Evolutionary conservation across 2,113 vertebrate genomes (phyloP), one percentile per base, ranked within the genome.

Genomic region (Dipodomys merriami): DNA sequence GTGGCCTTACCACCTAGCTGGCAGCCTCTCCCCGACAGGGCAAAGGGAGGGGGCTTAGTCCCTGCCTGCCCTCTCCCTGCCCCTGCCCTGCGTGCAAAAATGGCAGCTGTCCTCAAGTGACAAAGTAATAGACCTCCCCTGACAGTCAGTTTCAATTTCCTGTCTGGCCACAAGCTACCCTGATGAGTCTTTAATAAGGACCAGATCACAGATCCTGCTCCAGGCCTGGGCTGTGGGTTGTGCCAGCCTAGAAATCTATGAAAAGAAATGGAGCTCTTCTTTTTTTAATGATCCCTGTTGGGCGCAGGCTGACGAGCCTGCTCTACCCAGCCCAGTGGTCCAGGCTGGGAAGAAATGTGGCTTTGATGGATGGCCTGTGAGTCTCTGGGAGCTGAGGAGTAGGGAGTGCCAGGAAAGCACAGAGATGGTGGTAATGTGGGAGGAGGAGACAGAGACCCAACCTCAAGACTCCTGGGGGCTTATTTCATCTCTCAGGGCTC

Each of bases 401-500:
- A 57, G 13, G 13, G 53, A 30, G 25, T 71, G 53, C 65, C n/a
- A 25, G 46, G 23, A 72, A 77, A 65, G 39, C 82, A 29, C 8
- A 1, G 19, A 25, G n/a, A 33, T 39, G 57, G 53, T 57, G 53
- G 53, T 57, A 57, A 57, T 16, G 15, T 0, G 7, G 0, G 67
- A 15, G 39, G 88, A 64, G 33, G 49, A 82, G 30, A 68, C 20
- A 30, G 2, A 83, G 69, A 73, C 91, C 93, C 33, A 46, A 5
- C 89, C 80, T 91, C 1, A 0, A 89, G 83, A 53, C 53, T 73
- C 83, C 30, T 76, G 74, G 83, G 27, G 0, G 0, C 71, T 69
- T 92, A 77, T 78, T 91, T 87, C 73, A 68, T 94, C 86, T 93
- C 49, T 62, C 90, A 84, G 74, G 86, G 65, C 91, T 95, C 86